Evolutionary conservation across 2,888 invertebrate genomes (phyloP), one percentile per base, ranked within the genome.

Genomic region (Pristionchus japonicus): DNA sequence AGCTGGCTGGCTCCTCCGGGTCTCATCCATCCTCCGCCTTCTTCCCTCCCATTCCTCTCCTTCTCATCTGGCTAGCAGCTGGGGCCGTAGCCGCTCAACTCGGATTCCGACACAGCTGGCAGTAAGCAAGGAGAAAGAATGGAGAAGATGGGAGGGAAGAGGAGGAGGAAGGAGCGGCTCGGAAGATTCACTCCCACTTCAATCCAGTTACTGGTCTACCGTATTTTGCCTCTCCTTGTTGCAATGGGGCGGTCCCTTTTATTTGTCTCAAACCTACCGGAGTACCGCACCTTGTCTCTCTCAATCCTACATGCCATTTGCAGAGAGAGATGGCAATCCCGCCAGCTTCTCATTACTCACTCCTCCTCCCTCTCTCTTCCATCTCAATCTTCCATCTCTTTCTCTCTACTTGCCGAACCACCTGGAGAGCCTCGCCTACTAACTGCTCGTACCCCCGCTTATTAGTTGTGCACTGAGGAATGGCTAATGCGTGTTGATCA

Each of bases 71-170:
- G 77, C 27, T 15, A 17, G 77, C 77, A 77, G 77, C 77, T 77
- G 77, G 77, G 77, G 23, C 70, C 77, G 77, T 27, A 43, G 43
- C 37, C 23, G 70, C 70, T 47, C 77, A 77, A 77, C 77, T 77
- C 77, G 70, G 77, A 77, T 77, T 77, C 77, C 77, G 77, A 77
- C 77, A 77, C 77, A 77, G 77, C 77, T 77, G 77, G 77, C 77
- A 77, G 77, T 77, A 77, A 47, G 77, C 77, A 77, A 47, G 77
- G 77, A 77, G 77, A 70, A 70, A 77, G 77, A 77, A 77, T 77
- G 77, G 74, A n/a, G n/a, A n/a, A n/a, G 74, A 52, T 23, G 40
- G n/a, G 23, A 40, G 6, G 40, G 70, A 40, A 7, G 43, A 31
- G 64, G 64, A 77, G 70, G 37, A 20, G 70, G 37, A n/a, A 70